Percentiles rank a stretch among this genome's conserved stretches.
Evolutionary conservation across 2,113 vertebrate species (phyloP).

Genomic region (Psittacus erithacus): DNA sequence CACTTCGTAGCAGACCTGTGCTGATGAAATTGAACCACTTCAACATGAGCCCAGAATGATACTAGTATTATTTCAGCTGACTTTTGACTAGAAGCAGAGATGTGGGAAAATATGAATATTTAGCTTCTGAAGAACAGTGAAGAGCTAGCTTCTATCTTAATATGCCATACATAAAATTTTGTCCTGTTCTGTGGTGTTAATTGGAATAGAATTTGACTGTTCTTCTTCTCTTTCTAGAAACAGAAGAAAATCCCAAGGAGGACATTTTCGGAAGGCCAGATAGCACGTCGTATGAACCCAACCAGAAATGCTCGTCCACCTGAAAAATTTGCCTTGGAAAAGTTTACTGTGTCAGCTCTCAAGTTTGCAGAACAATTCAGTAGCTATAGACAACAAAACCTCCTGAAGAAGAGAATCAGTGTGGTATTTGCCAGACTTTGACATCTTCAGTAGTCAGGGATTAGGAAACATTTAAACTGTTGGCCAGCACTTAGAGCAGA

Average conservation of each 20-base stretch:
- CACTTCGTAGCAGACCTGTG: neutral
- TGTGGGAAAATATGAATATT: neutral
- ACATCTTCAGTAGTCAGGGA: neutral
- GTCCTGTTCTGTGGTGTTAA: neutral
- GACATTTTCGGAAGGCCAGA: constrained; percentile 76
- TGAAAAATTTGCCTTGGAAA: constrained; percentile 91
- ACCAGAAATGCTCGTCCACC: constrained; percentile 91
- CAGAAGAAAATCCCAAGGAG: constrained; percentile 76
- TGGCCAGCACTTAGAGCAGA: neutral
- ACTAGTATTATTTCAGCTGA: neutral
- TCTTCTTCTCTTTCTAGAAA: constrained; percentile 69
- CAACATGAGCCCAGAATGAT: neutral
- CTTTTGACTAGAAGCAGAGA: neutral
- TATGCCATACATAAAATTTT: neutral
- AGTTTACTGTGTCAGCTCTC: constrained; percentile 69
- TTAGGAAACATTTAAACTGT: neutral
- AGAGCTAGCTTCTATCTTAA: neutral
- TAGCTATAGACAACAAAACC: constrained; percentile 67
- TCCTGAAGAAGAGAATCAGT: constrained; percentile 79
- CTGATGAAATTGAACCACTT: neutral
- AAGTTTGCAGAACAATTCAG: constrained; percentile 74
- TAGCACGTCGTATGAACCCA: constrained; percentile 86
- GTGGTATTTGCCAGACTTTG: constrained; percentile 74
- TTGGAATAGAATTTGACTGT: neutral
- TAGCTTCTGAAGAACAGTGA: neutral